Evolutionary conservation across 2,888 invertebrate genomes (phyloP).

Genomic region (Didymodactylos carnosus): DNA sequence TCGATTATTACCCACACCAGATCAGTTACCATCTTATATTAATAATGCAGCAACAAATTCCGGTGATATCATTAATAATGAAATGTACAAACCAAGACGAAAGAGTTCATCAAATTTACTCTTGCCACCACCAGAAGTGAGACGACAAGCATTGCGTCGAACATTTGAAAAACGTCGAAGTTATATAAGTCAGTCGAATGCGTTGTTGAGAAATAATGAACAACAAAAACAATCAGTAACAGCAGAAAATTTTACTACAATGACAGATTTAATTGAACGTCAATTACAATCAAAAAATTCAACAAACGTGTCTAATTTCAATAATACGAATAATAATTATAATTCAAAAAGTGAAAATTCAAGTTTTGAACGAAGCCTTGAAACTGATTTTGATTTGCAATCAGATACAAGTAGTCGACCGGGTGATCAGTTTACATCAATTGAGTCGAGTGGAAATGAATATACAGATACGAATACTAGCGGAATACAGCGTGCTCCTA

Average conservation of each 20-base stretch:
- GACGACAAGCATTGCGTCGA: background rate
- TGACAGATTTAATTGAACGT: background rate
- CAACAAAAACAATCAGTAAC: too few relatives aligned
- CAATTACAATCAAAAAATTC: background rate
- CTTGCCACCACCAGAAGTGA: background rate
- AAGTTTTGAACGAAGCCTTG: background rate
- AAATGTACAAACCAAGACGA: background rate
- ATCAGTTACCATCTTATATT: too few relatives aligned
- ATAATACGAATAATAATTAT: background rate
- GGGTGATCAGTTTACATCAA: background rate
- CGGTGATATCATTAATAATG: background rate
- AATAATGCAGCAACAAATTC: background rate
- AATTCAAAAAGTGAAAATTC: background rate
- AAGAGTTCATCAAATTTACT: background rate
- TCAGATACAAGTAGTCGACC: background rate
- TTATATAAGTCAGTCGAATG: background rate
- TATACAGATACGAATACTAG: slow-evolving; percentile 19
- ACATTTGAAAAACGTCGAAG: background rate
- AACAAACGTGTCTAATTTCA: background rate
- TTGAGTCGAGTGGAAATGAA: background rate
- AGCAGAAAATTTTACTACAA: too few relatives aligned
- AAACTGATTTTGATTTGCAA: background rate
- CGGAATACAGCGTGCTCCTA: slow-evolving; percentile 36
- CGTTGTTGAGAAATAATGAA: background rate
- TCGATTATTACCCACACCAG: too few relatives aligned